phyloP scores from a whole-genome alignment of 1,140 invertebrate species.

The Pachypsylla venusta region DNA sequence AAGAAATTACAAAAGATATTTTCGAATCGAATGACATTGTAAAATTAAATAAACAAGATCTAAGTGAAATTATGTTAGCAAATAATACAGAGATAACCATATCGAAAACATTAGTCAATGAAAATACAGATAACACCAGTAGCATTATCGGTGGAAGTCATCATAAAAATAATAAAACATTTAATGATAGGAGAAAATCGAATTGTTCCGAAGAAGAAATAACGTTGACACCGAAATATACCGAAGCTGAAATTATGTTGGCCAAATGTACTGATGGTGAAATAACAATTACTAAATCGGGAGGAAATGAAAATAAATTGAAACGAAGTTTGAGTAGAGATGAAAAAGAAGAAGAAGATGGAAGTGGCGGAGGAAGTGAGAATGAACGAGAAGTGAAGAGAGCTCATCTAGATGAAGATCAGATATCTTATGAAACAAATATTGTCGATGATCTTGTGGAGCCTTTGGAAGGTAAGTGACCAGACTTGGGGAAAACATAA shows the following conservation, averaged over 20 bases:
- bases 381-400: slow-evolving; percentile 20
- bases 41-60: not conserved
- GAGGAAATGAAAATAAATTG: slow-evolving; percentile 9
- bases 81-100: slow-evolving; percentile 3
- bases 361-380: slow-evolving; percentile 20
- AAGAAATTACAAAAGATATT: not conserved
- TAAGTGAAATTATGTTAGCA: not conserved
- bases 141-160: too few relatives aligned
- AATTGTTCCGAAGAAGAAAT: too few relatives aligned
- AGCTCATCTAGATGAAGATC: slow-evolving; percentile 16
- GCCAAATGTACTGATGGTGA: not conserved
- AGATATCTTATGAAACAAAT: too few relatives aligned
- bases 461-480: not conserved
- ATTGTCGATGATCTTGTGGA: not conserved
- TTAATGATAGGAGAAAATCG: too few relatives aligned
- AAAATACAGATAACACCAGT: too few relatives aligned
- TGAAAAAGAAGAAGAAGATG: slow-evolving; percentile 17
- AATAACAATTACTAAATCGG: not conserved
- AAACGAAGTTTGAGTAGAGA: slow-evolving; percentile 6
- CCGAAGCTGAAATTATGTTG: slow-evolving; percentile 2
- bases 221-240: too few relatives aligned
- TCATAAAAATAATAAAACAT: too few relatives aligned
- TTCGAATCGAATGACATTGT: not conserved
- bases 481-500: too few relatives aligned
- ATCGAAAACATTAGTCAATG: not conserved